Percentiles rank a stretch among this genome's conserved stretches.
phyloP scores from a whole-genome alignment of 2,797 vertebrate genomes.

The Arnoldichthys spilopterus region DNA sequence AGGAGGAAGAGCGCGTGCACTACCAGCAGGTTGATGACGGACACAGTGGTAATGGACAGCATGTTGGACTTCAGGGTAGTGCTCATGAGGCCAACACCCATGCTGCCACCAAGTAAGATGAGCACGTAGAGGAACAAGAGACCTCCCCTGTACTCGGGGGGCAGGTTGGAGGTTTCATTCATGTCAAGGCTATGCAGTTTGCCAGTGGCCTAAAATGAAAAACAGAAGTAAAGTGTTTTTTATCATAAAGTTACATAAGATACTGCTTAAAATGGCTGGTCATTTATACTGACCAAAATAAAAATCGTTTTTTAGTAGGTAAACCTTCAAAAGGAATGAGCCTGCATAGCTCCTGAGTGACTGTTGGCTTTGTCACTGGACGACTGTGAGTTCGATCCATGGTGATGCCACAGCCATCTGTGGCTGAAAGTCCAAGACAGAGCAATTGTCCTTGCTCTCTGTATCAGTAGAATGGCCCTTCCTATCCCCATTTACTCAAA shows the following conservation, averaged over 20 bases:
- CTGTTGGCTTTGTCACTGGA: too few relatives aligned
- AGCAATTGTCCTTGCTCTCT: too few relatives aligned
- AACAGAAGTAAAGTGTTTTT: background rate
- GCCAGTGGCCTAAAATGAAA: background rate
- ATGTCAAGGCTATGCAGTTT: background rate
- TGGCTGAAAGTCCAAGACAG: too few relatives aligned
- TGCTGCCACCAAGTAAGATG: slow-evolving; percentile 65
- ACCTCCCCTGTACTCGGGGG: slow-evolving; percentile 24
- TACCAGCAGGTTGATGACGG: slow-evolving; percentile 70
- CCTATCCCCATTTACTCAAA: too few relatives aligned
- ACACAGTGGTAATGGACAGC: slow-evolving; percentile 65
- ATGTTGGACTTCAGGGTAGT: slow-evolving; percentile 62
- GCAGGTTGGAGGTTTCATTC: background rate
- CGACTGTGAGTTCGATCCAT: too few relatives aligned
- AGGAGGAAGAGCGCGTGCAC: slow-evolving; percentile 73
- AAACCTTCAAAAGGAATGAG: too few relatives aligned
- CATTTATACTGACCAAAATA: background rate
- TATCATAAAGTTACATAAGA: background rate
- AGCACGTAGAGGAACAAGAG: slow-evolving; percentile 61
- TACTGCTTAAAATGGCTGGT: background rate
- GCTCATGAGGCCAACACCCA: slow-evolving; percentile 66
- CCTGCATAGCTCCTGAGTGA: too few relatives aligned
- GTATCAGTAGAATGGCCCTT: too few relatives aligned
- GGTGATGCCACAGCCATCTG: too few relatives aligned
- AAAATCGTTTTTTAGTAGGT: too few relatives aligned